Evolutionary conservation across 2,888 invertebrate species (phyloP).

Genomic region (Lobophora halterata): DNA sequence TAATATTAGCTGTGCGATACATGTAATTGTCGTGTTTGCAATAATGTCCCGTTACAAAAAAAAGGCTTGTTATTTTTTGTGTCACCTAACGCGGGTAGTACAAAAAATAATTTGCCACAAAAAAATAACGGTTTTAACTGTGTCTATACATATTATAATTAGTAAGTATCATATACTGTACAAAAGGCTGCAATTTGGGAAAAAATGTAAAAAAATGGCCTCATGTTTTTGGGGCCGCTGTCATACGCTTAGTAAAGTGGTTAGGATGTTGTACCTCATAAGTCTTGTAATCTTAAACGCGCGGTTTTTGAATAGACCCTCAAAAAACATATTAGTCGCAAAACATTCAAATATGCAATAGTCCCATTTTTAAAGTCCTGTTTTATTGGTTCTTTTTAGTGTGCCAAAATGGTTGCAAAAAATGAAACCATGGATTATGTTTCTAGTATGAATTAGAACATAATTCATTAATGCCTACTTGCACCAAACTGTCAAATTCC

Average conservation of each 20-base stretch:
- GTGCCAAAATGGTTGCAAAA: background rate
- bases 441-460: background rate
- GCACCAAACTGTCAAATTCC: too few species aligned
- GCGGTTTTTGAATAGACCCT: constrained; percentile 42
- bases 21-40: constrained; percentile 59
- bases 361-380: background rate
- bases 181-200: constrained; percentile 73
- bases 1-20: constrained; percentile 58
- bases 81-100: constrained; percentile 35
- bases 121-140: constrained; percentile 72
- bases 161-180: constrained; percentile 78
- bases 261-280: constrained; percentile 71
- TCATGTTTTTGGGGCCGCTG: constrained; percentile 66
- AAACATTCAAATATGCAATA: background rate
- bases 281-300: constrained; percentile 63
- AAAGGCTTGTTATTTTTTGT: constrained; percentile 47
- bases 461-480: too few species aligned
- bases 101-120: constrained; percentile 49
- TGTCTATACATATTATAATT: constrained; percentile 74
- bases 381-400: background rate
- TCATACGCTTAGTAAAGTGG: constrained; percentile 78
- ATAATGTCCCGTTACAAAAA: constrained; percentile 64
- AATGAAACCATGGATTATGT: background rate
- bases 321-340: background rate
- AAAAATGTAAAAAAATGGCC: constrained; percentile 73